Evolutionary conservation across 2,888 invertebrate genomes (phyloP).

Genomic region (Luffia ferchaultella): DNA sequence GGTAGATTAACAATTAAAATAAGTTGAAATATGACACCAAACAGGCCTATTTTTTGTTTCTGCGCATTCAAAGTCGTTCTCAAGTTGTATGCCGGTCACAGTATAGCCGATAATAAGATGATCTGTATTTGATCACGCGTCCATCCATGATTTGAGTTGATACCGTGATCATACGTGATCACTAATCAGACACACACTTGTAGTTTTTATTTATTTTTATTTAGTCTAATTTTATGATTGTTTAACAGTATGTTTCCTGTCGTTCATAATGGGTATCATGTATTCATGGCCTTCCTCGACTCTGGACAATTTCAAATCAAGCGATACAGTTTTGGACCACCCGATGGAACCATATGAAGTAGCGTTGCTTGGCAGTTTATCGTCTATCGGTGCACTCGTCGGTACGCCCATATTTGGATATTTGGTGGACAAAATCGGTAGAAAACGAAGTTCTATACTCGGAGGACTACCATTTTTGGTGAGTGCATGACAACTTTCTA

Average conservation of each 20-base stretch:
- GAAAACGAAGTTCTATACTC: slow-evolving; percentile 27
- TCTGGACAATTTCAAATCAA: slow-evolving; percentile 32
- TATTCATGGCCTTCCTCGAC: slow-evolving; percentile 42
- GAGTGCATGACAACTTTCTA: no score
- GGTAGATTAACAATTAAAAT: no score
- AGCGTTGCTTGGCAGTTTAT: slow-evolving; percentile 33
- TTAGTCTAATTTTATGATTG: neutral
- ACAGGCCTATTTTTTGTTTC: no score
- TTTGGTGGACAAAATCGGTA: slow-evolving; percentile 29
- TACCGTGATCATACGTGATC: no score
- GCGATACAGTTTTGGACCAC: slow-evolving; percentile 32
- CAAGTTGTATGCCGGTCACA: no score
- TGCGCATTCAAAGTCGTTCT: no score
- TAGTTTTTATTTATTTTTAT: neutral
- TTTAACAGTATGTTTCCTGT: slow-evolving; percentile 33
- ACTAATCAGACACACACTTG: neutral
- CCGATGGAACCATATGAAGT: slow-evolving; percentile 35
- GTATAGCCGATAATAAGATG: no score
- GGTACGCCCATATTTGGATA: slow-evolving; percentile 28
- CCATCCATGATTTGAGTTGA: no score
- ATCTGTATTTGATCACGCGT: no score
- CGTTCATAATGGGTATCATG: slow-evolving; percentile 31
- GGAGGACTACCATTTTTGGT: slow-evolving; percentile 28
- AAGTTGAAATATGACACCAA: no score
- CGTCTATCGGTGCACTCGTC: slow-evolving; percentile 32